Evolutionary conservation across 2,888 invertebrate genomes (phyloP), one percentile per base, ranked within the genome.

Genomic region (Melinaea menophilus): DNA sequence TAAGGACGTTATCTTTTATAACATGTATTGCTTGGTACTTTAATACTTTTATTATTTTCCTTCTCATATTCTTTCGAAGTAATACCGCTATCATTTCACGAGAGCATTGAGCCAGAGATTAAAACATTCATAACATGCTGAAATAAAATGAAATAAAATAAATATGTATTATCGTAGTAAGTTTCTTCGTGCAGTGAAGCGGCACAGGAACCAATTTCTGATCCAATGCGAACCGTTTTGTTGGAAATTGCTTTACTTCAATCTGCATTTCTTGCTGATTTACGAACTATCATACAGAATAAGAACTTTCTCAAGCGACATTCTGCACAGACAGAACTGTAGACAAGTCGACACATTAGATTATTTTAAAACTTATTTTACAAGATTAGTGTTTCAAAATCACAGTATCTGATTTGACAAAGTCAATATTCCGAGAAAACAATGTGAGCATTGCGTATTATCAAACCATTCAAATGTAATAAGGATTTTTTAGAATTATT

Each of bases 221-320:
- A 81, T 86, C 86, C 89, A 86, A 86, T 87, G 84, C 81, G 82
- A 84, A 86, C 79, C 89, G 83, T 90, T 90, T 90, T 88, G 88
- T 90, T 89, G 88, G 85, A 88, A 90, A 90, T 90, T 88, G 90
- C 89, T 88, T 88, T 86, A 85, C 87, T 89, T 88, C 88, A 88
- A 90, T 90, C 90, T 90, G 88, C 90, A 90, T 90, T 90, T 89
- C 90, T 89, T 90, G 90, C 90, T 90, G 90, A 90, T 90, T 90
- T 90, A 88, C 22, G 86, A 90, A 90, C 85, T 90, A 89, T 84
- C 85, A 84, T 86, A 83, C 75, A 78, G 80, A 81, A 85, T 76
- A 76, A 77, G 80, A 80, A 86, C 77, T 82, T 85, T 78, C 74
- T 67, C 73, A 74, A 79, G 76, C 81, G 82, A 79, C 79, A 69